A percentile compares a stretch with the other conserved stretches of the same genome.
These are phyloP conservation scores for Acanthosoma haemorrhoidale DNA, from an alignment of 2,888 invertebrate genomes.

Conservation along the genomic window DNA sequence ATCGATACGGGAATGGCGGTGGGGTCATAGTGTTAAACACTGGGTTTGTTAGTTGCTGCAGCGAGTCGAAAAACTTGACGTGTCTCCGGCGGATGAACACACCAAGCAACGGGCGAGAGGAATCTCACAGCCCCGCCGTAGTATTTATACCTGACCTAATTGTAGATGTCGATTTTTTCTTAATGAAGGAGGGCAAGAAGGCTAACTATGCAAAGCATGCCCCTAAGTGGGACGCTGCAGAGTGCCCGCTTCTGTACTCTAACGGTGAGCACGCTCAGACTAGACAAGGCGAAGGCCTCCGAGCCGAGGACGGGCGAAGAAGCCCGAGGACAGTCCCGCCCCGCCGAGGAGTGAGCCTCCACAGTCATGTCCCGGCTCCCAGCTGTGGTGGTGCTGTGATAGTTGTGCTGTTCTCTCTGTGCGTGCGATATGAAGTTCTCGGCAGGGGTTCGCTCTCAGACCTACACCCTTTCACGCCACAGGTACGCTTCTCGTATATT, in stretches of 20 bases:
- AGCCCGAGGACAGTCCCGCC: neutral
- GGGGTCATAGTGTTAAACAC: too few species aligned
- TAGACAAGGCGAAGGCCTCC: neutral
- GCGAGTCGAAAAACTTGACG: too few species aligned
- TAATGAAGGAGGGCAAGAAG: neutral
- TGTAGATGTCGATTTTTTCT: too few species aligned
- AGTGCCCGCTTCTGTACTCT: neutral
- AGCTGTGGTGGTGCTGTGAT: neutral
- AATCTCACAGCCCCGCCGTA: too few species aligned
- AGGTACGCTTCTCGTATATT: constrained; percentile 20
- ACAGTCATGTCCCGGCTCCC: constrained; percentile 13
- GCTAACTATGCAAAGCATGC: neutral
- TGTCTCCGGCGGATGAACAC: too few species aligned
- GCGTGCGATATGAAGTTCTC: constrained; percentile 41
- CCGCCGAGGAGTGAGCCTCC: neutral
- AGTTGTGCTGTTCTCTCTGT: neutral
- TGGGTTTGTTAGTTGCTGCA: too few species aligned
- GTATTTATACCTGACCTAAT: neutral
- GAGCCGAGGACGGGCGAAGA: neutral
- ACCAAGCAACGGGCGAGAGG: too few species aligned
- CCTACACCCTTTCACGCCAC: constrained; percentile 30
- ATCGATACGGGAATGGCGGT: too few species aligned
- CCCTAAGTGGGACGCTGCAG: neutral
- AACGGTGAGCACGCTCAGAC: neutral
- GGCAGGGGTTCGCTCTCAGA: constrained; percentile 37